These are phyloP conservation scores for Ceramica pisi DNA, from an alignment of 2,888 invertebrate species.

Conservation along the genomic window DNA sequence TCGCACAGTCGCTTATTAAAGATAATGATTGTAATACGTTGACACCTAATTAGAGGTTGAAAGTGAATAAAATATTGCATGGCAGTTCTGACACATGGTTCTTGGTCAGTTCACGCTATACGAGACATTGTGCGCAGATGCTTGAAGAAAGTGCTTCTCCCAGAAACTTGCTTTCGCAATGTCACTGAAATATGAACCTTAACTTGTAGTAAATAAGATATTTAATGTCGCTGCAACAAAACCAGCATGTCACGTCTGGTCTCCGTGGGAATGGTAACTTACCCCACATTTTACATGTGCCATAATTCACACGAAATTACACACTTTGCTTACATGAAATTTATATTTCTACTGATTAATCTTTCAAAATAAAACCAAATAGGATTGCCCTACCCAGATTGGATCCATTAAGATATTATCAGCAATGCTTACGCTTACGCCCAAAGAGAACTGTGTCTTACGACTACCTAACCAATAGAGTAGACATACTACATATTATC, in stretches of 20 bases:
- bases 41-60: conserved; percentile 33
- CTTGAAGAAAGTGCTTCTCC: neutral
- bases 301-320: neutral
- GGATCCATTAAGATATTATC: neutral
- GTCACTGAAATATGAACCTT: neutral
- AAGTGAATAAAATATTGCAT: conserved; percentile 34
- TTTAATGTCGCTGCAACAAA: no score
- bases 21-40: conserved; percentile 19
- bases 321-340: neutral
- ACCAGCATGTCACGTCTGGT: neutral
- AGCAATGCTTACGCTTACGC: neutral
- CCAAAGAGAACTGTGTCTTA: no score
- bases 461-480: no score
- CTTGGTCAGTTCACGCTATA: conserved; percentile 7
- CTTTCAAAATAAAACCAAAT: neutral
- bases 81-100: conserved; percentile 10
- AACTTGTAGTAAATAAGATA: neutral
- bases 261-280: neutral
- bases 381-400: neutral
- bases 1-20: conserved; percentile 16
- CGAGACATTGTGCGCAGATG: neutral
- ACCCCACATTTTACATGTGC: neutral
- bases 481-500: neutral
- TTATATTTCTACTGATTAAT: neutral
- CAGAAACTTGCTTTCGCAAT: neutral